Evolutionary conservation across 2,888 invertebrate genomes (phyloP), one percentile per base, ranked within the genome.

Genomic region (Cistogaster globosa): DNA sequence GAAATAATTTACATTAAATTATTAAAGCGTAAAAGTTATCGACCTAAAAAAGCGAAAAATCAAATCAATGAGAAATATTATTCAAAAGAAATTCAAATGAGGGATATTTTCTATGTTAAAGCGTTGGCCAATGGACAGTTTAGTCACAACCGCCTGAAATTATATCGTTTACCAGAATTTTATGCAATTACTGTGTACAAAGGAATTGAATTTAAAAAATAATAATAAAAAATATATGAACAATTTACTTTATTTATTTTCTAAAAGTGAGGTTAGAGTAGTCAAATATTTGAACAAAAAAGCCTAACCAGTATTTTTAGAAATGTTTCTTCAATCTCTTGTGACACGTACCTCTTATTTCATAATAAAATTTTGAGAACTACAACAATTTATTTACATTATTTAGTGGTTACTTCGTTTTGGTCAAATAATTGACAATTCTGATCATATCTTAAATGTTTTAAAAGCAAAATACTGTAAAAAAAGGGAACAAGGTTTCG

Each of bases 71-170:
- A 82, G 8, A 69, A 79, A 0, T 55, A 18, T 16, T 65, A 63
- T 42, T 36, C 85, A 0, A 88, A 88, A 74, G 88, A 90, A 18
- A 71, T 88, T 1, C 84, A 83, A 22, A 75, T 88, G 42, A 90
- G 90, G 82, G 90, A 91, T 62, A 91, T 91, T n/a, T 91, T 91
- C 87, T 90, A 89, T 83, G 91, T 91, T 4, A 91, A 91, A 68
- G 89, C 91, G 4, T 80, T 88, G 0, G 83, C 88, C 42, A 91
- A 91, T 68, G 91, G 91, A 0, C 90, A 90, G n/a, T 91, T 91
- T 68, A 91, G 90, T 76, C 88, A 90, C 68, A 89, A 89, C 36
- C 91, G 91, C 7, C 68, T 91, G 22, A 91, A 90, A 86, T 86
- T 90, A 8, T 91, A 90, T 74, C 89, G 90, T 65, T 79, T 91